These are phyloP conservation scores for Urophycis tenuis DNA, from an alignment of 2,797 vertebrate genomes.

Conservation along the genomic window DNA sequence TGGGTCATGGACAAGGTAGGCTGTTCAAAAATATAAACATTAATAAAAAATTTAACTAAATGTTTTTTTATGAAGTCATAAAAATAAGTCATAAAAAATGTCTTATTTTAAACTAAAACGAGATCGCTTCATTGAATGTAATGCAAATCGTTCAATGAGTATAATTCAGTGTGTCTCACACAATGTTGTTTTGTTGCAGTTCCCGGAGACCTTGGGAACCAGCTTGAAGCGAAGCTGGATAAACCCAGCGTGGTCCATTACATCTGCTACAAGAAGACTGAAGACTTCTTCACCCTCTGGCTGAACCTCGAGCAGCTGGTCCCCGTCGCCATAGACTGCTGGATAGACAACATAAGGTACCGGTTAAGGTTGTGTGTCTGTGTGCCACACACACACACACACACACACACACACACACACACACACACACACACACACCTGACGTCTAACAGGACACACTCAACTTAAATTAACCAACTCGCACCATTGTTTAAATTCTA, in stretches of 20 bases:
- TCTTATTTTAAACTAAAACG: neutral
- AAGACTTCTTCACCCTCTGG: slow-evolving; percentile 92
- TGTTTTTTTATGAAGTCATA: neutral
- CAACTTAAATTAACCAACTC: neutral
- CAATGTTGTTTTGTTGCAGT: slow-evolving; percentile 64
- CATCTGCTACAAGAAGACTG: slow-evolving; percentile 91
- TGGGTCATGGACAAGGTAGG: too few species aligned
- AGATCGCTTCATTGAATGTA: neutral
- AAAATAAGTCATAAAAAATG: neutral
- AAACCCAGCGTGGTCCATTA: slow-evolving; percentile 95
- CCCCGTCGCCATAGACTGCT: slow-evolving; percentile 93
- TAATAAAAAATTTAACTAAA: neutral
- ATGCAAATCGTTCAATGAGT: too few species aligned
- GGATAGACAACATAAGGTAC: slow-evolving; percentile 98
- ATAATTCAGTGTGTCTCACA: neutral
- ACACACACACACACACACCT: neutral
- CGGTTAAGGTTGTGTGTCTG: neutral
- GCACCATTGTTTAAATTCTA: neutral
- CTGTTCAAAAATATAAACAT: neutral
- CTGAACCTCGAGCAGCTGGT: slow-evolving; percentile 92
- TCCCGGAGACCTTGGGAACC: slow-evolving; percentile 95
- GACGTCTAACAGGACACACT: neutral
- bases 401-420: too few species aligned
- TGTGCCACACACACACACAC: neutral
- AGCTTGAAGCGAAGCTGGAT: slow-evolving; percentile 92